Base-by-base conservation (phyloP, 2,888 invertebrate species). In the Onchidella celtica region DNA sequence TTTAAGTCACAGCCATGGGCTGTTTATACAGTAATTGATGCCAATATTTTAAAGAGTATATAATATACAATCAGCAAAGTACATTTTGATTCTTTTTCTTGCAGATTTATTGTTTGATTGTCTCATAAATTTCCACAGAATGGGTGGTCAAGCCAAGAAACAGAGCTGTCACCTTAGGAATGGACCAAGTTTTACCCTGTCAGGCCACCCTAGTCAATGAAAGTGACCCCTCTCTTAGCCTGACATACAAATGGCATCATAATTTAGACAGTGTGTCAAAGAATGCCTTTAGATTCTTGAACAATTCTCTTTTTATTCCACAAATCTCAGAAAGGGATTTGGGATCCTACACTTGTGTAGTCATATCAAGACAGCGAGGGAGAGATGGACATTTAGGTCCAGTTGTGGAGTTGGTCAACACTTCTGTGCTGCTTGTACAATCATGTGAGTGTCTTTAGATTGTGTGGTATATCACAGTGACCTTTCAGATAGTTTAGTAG, bases 301-400 rank as follows among this genome's bases (percentile, higher is more conserved):
- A 91, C 83, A 86, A 89, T 69, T 90, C 91, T 24, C 86, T 92
- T 40, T 87, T 89, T 69, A 84, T 92, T 17, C 89, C 89, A 9
- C 65, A 81, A 0, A 69, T 90, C 6, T 69, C 78, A 11, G 6
- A 75, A 11, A 72, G 57, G 27, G 89, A 91, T 66, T 84, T 90
- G n/a, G 92, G 92, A 34, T 82, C 85, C 68, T 92, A 92, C 79
- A 84, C 86, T 4, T 92, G 92, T 85, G 82, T 84, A 24, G 89
- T 90, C 21, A 77, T 68, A 21, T 47, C 47, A 47, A 11, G 17
- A 11, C 47, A 47, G 47, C 47, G 47, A 47, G 17, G 17, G 47
- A 47, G 47, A 47, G 47, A 11, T 47, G 17, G 6, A 47, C 47
- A 47, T 47, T 47, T n/a, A n/a, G n/a, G n/a, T n/a, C 11, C n/a